Conservation (phyloP, 2,888 invertebrate genomes). For the Cheilosia soror region DNA sequence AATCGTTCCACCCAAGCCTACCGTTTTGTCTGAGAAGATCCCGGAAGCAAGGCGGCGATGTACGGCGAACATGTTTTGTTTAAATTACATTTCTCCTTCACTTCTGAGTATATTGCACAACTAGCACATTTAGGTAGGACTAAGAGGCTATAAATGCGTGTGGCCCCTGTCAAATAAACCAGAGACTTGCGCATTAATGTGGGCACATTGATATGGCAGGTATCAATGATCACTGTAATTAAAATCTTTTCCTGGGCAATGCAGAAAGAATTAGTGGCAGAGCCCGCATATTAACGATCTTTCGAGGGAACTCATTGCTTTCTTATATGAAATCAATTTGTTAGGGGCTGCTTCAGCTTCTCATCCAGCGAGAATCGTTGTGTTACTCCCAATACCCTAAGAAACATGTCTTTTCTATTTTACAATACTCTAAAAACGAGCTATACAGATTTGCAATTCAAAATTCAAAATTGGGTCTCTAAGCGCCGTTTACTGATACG, state of each 20-base stretch:
- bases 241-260: background rate
- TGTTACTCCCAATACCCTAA: too few species aligned
- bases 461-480: too few species aligned
- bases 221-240: constrained; percentile 7
- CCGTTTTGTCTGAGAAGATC: constrained; percentile 29
- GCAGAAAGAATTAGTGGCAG: background rate
- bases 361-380: too few species aligned
- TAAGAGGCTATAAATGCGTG: constrained; percentile 43
- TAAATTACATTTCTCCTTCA: constrained; percentile 58
- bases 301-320: too few species aligned
- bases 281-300: constrained; percentile 11
- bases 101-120: constrained; percentile 20
- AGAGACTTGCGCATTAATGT: constrained; percentile 6
- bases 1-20: constrained; percentile 3
- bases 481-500: too few species aligned
- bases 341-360: too few species aligned
- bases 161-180: constrained; percentile 47
- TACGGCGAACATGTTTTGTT: constrained; percentile 62
- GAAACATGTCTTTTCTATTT: too few species aligned
- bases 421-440: too few species aligned
- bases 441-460: too few species aligned
- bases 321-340: too few species aligned
- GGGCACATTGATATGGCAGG: constrained; percentile 45
- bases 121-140: constrained; percentile 4
- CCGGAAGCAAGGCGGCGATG: constrained; percentile 61